These are phyloP conservation scores for Oryzias javanicus DNA, from an alignment of 2,113 vertebrate genomes.

Conservation along the genomic window DNA sequence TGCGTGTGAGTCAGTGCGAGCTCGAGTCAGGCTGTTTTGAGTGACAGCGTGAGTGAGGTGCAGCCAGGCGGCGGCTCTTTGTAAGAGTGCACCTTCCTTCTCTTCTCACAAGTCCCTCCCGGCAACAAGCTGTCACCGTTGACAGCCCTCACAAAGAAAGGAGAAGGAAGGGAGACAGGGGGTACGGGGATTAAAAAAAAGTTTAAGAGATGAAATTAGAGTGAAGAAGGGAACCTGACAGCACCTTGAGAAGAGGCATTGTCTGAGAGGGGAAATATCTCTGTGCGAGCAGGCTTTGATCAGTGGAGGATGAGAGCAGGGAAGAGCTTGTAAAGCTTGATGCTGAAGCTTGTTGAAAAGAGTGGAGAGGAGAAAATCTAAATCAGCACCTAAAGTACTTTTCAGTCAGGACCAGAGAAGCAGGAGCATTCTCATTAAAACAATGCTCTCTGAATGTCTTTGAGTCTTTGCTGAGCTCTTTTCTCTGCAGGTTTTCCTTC, in stretches of 20 bases:
- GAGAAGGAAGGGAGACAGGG: constrained; percentile 69
- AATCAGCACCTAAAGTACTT: constrained; percentile 52
- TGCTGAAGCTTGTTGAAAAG: constrained; percentile 63
- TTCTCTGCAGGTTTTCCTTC: background rate
- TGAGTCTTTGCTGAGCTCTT: background rate
- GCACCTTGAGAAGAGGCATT: constrained; percentile 80
- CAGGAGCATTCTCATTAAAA: constrained; percentile 30
- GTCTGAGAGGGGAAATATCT: constrained; percentile 78
- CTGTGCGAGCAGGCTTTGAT: constrained; percentile 77
- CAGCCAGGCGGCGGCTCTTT: constrained; percentile 76
- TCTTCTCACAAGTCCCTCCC: constrained; percentile 76
- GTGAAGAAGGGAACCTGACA: constrained; percentile 81
- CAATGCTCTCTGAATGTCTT: constrained; percentile 4
- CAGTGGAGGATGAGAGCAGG: constrained; percentile 73
- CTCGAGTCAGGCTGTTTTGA: constrained; percentile 57
- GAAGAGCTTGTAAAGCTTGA: constrained; percentile 72
- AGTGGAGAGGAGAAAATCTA: constrained; percentile 45
- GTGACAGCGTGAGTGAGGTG: constrained; percentile 73
- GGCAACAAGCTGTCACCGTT: constrained; percentile 80
- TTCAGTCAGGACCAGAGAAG: constrained; percentile 32
- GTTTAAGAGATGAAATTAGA: constrained; percentile 81
- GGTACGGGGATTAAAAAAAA: constrained; percentile 74
- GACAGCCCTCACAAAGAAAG: constrained; percentile 77
- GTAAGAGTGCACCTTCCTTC: constrained; percentile 78
- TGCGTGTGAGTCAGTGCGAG: constrained; percentile 24